Evolutionary conservation across 2,888 invertebrate species (phyloP).

Genomic region (Coenonympha arcania): DNA sequence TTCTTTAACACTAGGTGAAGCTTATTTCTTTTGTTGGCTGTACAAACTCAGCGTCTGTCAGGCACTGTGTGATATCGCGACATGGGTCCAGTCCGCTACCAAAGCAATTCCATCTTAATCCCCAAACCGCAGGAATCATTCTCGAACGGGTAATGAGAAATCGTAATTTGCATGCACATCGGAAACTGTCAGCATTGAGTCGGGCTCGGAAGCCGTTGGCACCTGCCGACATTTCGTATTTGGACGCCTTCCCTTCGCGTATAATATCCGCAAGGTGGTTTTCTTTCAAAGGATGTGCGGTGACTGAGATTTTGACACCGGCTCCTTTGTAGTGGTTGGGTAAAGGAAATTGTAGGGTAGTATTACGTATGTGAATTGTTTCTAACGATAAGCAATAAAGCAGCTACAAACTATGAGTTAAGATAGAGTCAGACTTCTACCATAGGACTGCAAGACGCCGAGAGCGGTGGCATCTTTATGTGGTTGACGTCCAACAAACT

Average conservation of each 20-base stretch:
- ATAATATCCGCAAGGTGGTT: slow-evolving; percentile 4
- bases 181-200: slow-evolving; percentile 37
- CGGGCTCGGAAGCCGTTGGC: slow-evolving; percentile 33
- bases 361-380: too few relatives aligned
- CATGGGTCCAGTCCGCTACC: slow-evolving; percentile 27
- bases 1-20: too few relatives aligned
- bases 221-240: slow-evolving; percentile 33
- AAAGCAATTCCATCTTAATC: slow-evolving; percentile 28
- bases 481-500: too few relatives aligned
- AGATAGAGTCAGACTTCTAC: too few relatives aligned
- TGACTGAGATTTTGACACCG: neutral
- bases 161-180: slow-evolving; percentile 41
- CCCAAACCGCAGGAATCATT: slow-evolving; percentile 23
- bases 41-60: slow-evolving; percentile 31
- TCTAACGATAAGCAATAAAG: too few relatives aligned
- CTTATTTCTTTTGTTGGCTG: too few relatives aligned
- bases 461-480: too few relatives aligned
- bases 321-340: neutral
- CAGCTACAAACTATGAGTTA: too few relatives aligned
- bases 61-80: slow-evolving; percentile 31
- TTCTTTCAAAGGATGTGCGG: slow-evolving; percentile 3
- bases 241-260: slow-evolving; percentile 27
- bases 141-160: slow-evolving; percentile 22
- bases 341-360: neutral
- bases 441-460: too few relatives aligned